Conservation (phyloP, 1,140 invertebrate species). For the Heterodera carotae region DNA sequence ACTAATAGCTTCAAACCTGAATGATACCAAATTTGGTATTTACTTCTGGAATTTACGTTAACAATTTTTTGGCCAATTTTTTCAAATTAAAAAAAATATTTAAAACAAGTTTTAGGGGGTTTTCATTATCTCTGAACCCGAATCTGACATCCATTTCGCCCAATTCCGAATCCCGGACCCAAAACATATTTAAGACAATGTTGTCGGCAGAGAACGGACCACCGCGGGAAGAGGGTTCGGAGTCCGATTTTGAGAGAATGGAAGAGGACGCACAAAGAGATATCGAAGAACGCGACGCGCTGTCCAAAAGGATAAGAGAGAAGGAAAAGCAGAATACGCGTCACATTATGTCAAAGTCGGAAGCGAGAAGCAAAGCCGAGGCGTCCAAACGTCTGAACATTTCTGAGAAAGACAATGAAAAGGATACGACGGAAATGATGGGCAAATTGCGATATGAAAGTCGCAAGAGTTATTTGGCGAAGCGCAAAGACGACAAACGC, state of each 20-base stretch:
- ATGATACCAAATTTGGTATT: too few species aligned
- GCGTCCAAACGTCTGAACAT: conserved; percentile 86
- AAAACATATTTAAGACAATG: not conserved
- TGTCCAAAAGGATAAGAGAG: conserved; percentile 81
- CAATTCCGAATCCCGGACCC: conserved; percentile 1
- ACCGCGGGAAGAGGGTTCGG: conserved; percentile 36
- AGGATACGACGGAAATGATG: conserved; percentile 39
- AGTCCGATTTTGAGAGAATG: conserved; percentile 56
- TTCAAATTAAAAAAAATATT: too few species aligned
- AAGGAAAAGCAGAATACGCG: conserved; percentile 84
- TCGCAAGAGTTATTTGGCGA: conserved; percentile 87
- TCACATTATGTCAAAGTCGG: conserved; percentile 68
- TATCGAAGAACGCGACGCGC: conserved; percentile 89
- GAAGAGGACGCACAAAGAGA: conserved; percentile 75
- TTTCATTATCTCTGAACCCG: too few species aligned
- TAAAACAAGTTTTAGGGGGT: too few species aligned
- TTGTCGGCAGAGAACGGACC: not conserved
- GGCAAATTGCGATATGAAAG: conserved; percentile 77
- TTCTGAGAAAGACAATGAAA: conserved; percentile 51
- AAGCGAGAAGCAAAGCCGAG: conserved; percentile 82
- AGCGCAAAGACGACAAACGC: conserved; percentile 92
- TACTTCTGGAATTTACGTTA: too few species aligned
- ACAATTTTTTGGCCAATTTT: too few species aligned
- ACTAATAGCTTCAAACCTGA: too few species aligned
- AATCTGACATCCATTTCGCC: too few species aligned